Conservation (phyloP, 2,113 vertebrate genomes). For the Siniperca knerii region DNA sequence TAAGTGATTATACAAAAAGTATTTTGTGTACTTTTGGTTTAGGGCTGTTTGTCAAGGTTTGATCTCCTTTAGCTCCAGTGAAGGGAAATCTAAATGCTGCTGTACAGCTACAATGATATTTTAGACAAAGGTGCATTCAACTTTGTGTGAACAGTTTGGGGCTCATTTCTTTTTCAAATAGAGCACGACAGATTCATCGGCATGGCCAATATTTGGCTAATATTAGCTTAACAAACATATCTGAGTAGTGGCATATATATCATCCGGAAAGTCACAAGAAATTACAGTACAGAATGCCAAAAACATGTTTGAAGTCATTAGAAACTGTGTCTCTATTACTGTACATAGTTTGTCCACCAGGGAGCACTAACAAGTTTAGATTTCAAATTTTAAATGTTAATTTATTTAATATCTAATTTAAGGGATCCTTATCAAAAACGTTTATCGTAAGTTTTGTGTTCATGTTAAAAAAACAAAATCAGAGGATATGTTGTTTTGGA, state of each 20-base stretch:
- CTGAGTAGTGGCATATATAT: background rate
- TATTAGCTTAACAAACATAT: background rate
- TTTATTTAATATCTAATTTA: background rate
- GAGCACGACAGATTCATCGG: background rate
- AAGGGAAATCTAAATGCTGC: background rate
- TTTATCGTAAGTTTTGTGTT: background rate
- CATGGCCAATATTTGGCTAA: background rate
- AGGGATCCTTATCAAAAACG: background rate
- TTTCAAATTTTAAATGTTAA: too few relatives aligned
- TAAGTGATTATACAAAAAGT: background rate
- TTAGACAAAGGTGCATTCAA: background rate
- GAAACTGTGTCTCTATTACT: too few relatives aligned
- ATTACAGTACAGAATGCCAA: background rate
- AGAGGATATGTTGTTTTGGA: background rate
- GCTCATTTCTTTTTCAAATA: background rate
- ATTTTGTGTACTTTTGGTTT: too few relatives aligned
- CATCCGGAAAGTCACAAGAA: constrained; percentile 8
- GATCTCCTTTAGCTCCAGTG: background rate
- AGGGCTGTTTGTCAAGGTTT: background rate
- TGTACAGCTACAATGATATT: constrained; percentile 1
- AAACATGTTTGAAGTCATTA: too few relatives aligned
- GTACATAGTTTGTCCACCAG: too few relatives aligned
- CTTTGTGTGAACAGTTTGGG: background rate
- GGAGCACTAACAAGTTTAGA: too few relatives aligned
- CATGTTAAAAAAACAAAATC: background rate